Evolutionary conservation across 2,113 vertebrate genomes (phyloP).

Genomic region (Thunnus thynnus): DNA sequence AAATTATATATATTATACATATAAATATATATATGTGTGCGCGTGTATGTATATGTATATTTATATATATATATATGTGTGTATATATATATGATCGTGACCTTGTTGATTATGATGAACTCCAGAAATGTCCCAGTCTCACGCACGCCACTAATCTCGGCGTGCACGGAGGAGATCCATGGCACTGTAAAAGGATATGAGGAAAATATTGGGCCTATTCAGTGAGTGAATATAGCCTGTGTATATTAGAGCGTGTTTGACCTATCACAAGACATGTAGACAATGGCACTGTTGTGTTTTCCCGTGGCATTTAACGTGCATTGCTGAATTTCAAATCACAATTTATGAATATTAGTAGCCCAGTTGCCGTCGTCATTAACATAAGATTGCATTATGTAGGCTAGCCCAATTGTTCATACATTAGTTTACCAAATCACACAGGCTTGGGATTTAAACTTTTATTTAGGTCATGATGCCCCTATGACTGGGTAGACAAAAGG

Average conservation of each 20-base stretch:
- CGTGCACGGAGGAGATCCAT: slow-evolving; percentile 53
- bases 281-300: slow-evolving; percentile 81
- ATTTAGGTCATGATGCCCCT: slow-evolving; percentile 82
- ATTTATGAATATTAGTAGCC: slow-evolving; percentile 76
- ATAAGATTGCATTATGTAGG: slow-evolving; percentile 75
- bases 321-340: slow-evolving; percentile 80
- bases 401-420: slow-evolving; percentile 70
- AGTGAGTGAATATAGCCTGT: slow-evolving; percentile 72
- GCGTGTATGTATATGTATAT: too few species aligned
- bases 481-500: slow-evolving; percentile 81
- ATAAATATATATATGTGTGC: too few species aligned
- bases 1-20: too few species aligned
- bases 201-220: slow-evolving; percentile 70
- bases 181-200: slow-evolving; percentile 47
- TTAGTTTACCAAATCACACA: slow-evolving; percentile 57
- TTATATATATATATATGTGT: too few species aligned
- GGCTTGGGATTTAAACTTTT: slow-evolving; percentile 78
- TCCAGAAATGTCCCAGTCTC: slow-evolving; percentile 61
- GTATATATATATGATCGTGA: slow-evolving; percentile 41
- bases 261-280: slow-evolving; percentile 79
- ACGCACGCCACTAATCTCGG: slow-evolving; percentile 52
- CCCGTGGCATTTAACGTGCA: slow-evolving; percentile 78
- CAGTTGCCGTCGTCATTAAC: slow-evolving; percentile 68
- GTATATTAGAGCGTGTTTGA: slow-evolving; percentile 79
- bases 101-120: slow-evolving; percentile 72